Evolutionary conservation across 2,888 invertebrate species (phyloP).

Genomic region (Eumacrocentrus americanus): DNA sequence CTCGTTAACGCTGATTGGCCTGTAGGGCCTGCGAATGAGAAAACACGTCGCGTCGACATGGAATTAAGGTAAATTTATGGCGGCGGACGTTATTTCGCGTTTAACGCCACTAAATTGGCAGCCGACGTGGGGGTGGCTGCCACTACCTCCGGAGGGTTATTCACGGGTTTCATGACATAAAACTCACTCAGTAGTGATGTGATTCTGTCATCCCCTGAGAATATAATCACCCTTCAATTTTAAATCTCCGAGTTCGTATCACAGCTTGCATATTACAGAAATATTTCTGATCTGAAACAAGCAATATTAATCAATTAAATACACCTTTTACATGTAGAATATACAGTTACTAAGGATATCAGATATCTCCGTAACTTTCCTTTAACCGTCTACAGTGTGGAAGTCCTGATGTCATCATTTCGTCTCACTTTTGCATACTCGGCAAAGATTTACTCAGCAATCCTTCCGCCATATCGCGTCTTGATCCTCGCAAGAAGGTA

Average conservation of each 20-base stretch:
- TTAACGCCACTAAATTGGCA: slow-evolving; percentile 49
- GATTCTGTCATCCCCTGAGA: slow-evolving; percentile 8
- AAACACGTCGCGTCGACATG: slow-evolving; percentile 34
- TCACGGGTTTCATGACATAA: slow-evolving; percentile 18
- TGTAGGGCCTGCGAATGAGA: slow-evolving; percentile 30
- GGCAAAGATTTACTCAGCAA: slow-evolving; percentile 50
- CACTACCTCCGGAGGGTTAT: slow-evolving; percentile 11
- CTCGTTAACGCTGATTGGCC: slow-evolving; percentile 50
- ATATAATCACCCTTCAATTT: background rate
- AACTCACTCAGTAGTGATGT: slow-evolving; percentile 15
- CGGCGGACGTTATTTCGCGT: slow-evolving; percentile 47
- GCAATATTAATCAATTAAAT: no score
- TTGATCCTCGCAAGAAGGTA: slow-evolving; percentile 39
- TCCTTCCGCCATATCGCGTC: slow-evolving; percentile 43
- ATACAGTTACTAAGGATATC: no score
- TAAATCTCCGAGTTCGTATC: no score
- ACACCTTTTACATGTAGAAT: no score
- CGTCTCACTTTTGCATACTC: slow-evolving; percentile 30
- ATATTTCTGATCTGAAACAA: no score
- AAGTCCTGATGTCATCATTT: slow-evolving; percentile 7
- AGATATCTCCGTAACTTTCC: background rate
- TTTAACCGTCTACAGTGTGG: background rate
- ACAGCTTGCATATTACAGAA: no score
- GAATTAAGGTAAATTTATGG: slow-evolving; percentile 51
- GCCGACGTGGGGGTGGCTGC: slow-evolving; percentile 14